Base-by-base conservation (phyloP, 2,888 invertebrate species). In the Drosophila antonietae region DNA sequence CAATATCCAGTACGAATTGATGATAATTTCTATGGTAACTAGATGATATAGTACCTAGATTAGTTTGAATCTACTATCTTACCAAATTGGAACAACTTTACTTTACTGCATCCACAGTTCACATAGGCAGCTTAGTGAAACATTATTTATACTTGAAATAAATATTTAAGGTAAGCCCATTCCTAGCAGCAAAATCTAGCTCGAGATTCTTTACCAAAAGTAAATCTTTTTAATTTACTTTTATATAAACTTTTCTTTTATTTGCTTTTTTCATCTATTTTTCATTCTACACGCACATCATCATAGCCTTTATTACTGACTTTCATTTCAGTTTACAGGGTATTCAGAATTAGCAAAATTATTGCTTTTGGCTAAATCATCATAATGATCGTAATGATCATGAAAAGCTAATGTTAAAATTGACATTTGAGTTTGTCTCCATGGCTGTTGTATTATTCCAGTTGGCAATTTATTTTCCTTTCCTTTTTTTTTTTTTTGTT, bases 381-480 rank as follows among this genome's bases (percentile, higher is more conserved):
- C 31, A 58, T 68, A 60, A 43, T 31, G 18, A 53, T 67, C 63
- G 33, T 73, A 58, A 65, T 67, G 67, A 78, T 78, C 78, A 59
- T 80, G 81, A 80, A 76, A 80, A 70, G 28, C 56, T 39, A n/a
- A 66, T 57, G 53, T 12, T 37, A 60, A 37, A 43, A 70, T 59
- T 43, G 71, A 33, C 41, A 70, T 59, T 57, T 78, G 23, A 64
- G 41, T 37, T 49, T 53, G 33, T 71, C 37, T 47, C 47, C 14
- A 18, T 37, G 12, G 12, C 58, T 23, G 18, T 46, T 47, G 47
- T 47, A 47, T 47, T 20, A 35, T 59, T 15, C 10, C 37, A 57
- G 52, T n/a, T 64, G 12, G 47, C 23, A n/a, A 20, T 41, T 55
- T 31, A 41, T 68, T 37, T 23, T 55, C 28, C 4, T 18, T 39